Evolutionary conservation across 64 coral and sea anemone species (phyloP).

Genomic region (Catalaphyllia jardinei): DNA sequence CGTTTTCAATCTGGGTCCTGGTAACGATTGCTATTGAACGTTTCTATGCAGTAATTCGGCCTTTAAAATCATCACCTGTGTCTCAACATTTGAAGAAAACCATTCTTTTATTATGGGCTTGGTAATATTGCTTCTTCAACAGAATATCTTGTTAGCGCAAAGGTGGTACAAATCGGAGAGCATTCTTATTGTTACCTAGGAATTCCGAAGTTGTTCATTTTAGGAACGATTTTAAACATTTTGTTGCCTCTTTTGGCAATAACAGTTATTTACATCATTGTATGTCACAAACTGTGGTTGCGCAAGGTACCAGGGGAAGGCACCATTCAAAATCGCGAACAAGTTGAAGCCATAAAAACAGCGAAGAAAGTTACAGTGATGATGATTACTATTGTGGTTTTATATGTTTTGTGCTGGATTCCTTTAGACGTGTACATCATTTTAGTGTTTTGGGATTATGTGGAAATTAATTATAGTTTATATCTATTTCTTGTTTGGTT

Average conservation of each 20-base stretch:
- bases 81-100: too few relatives aligned
- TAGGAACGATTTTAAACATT: too few relatives aligned
- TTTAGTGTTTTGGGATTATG: too few relatives aligned
- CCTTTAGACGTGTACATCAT: too few relatives aligned
- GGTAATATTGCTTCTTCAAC: background rate
- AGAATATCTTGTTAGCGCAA: background rate
- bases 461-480: background rate
- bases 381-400: background rate
- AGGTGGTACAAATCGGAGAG: background rate
- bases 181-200: background rate
- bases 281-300: background rate
- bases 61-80: too few relatives aligned
- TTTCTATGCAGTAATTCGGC: too few relatives aligned
- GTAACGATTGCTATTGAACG: too few relatives aligned
- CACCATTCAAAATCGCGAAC: background rate
- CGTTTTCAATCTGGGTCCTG: too few relatives aligned
- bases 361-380: background rate
- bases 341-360: background rate
- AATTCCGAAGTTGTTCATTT: too few relatives aligned
- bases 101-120: background rate
- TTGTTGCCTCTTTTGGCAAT: background rate
- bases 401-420: background rate
- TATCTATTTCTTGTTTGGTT: background rate
- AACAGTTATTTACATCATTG: background rate
- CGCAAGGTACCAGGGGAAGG: background rate